Evolutionary conservation across 2,113 vertebrate genomes (phyloP).

Genomic region (Spheniscus mendiculus): DNA sequence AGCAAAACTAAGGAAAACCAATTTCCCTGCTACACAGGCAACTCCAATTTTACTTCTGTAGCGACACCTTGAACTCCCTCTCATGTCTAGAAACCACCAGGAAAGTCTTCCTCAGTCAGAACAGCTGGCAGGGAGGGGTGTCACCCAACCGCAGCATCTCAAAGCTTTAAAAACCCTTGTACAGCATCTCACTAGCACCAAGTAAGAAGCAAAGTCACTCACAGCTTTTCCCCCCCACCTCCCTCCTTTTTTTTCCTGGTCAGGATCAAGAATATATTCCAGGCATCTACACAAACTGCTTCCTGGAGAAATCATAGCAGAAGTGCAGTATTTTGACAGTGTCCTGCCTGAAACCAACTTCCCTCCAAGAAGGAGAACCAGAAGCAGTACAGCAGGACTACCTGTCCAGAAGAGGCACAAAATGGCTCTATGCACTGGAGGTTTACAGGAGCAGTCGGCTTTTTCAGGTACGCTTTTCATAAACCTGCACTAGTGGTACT

Average conservation of each 20-base stretch:
- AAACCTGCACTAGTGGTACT: not conserved
- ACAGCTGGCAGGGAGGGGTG: not conserved
- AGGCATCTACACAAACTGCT: not conserved
- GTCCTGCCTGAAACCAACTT: not conserved
- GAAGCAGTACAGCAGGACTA: not conserved
- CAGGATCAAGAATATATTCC: not conserved
- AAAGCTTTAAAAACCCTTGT: not conserved
- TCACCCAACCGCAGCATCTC: not conserved
- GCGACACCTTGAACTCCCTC: not conserved
- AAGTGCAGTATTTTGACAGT: rapidly evolving
- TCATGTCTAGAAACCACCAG: not conserved
- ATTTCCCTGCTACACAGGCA: not conserved
- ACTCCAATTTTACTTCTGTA: not conserved
- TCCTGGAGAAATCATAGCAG: rapidly evolving
- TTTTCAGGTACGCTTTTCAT: not conserved
- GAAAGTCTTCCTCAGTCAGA: not conserved
- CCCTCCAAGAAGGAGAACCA: not conserved
- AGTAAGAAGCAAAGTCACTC: not conserved
- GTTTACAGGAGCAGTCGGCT: too few species aligned
- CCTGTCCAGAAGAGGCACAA: not conserved
- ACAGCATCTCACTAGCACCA: not conserved
- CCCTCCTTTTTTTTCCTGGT: rapidly evolving
- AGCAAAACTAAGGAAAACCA: not conserved
- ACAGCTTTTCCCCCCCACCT: not conserved
- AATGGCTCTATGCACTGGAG: rapidly evolving